These are phyloP conservation scores for Drosophila littoralis DNA, from an alignment of 1,140 invertebrate genomes.

Conservation along the genomic window DNA sequence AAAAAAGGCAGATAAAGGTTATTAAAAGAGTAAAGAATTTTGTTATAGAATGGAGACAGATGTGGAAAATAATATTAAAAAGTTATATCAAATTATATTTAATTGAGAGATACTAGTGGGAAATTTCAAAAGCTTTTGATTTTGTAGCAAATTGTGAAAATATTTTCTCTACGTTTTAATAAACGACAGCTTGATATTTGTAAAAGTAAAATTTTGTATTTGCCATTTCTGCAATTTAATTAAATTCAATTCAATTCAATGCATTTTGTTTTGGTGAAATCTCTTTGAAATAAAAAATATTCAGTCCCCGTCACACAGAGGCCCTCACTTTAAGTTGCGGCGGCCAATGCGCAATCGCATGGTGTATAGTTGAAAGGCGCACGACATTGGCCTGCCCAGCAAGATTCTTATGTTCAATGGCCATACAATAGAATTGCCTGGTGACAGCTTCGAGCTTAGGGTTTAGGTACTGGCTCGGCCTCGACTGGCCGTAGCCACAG, in stretches of 20 bases:
- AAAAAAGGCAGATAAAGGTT: too few species aligned
- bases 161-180: not conserved
- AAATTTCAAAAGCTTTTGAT: too few species aligned
- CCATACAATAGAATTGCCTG: conserved; percentile 63
- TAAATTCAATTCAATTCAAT: not conserved
- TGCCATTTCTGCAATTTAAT: not conserved
- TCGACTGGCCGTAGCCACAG: conserved; percentile 44
- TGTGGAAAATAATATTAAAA: too few species aligned
- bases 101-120: too few species aligned
- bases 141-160: not conserved
- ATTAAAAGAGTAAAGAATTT: too few species aligned
- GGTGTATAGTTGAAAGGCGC: not conserved
- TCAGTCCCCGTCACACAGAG: not conserved
- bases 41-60: too few species aligned
- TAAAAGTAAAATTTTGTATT: not conserved
- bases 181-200: not conserved
- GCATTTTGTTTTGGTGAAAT: conserved; percentile 1
- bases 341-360: not conserved
- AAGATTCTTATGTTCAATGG: conserved; percentile 49
- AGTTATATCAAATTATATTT: too few species aligned
- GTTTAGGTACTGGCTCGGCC: conserved; percentile 15
- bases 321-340: not conserved
- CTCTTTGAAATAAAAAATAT: conserved; percentile 16
- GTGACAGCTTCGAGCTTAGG: conserved; percentile 53
- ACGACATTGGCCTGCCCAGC: conserved; percentile 9